Percentiles rank a stretch among this genome's conserved stretches.
These are phyloP conservation scores for Nibea coibor DNA, from an alignment of 2,113 vertebrate genomes.

Conservation along the genomic window DNA sequence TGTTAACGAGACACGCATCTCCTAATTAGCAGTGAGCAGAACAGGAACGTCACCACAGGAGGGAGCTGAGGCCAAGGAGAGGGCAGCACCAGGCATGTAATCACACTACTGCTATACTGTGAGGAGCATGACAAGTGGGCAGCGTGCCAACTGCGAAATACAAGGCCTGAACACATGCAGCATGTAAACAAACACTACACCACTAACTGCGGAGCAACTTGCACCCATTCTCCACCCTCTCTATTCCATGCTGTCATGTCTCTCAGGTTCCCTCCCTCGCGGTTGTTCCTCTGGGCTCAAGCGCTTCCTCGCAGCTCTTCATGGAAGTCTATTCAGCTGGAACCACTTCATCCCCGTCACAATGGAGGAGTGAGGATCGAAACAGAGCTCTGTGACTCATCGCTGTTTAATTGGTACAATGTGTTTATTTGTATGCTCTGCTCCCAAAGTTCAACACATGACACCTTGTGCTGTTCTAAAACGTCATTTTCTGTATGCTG, in stretches of 20 bases:
- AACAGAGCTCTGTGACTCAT: slow-evolving; percentile 51
- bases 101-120: slow-evolving; percentile 61
- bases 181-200: slow-evolving; percentile 77
- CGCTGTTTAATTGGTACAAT: slow-evolving; percentile 28
- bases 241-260: slow-evolving; percentile 23
- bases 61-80: slow-evolving; percentile 67
- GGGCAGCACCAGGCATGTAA: slow-evolving; percentile 73
- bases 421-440: slow-evolving; percentile 53
- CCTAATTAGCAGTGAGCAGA: slow-evolving; percentile 83
- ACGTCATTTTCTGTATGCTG: not conserved
- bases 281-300: slow-evolving; percentile 20
- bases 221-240: slow-evolving; percentile 1
- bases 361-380: slow-evolving; percentile 37
- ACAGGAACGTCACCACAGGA: slow-evolving; percentile 67
- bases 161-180: slow-evolving; percentile 70
- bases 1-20: slow-evolving; percentile 84
- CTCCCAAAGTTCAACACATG: slow-evolving; percentile 22
- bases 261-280: not conserved
- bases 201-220: slow-evolving; percentile 56
- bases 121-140: slow-evolving; percentile 74
- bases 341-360: slow-evolving; percentile 51
- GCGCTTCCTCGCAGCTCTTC: slow-evolving; percentile 51
- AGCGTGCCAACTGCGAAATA: slow-evolving; percentile 67
- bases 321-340: slow-evolving; percentile 59
- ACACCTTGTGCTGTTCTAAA: not conserved